These are phyloP conservation scores for Notospermus geniculatus DNA, from an alignment of 1,140 invertebrate genomes.

Conservation along the genomic window DNA sequence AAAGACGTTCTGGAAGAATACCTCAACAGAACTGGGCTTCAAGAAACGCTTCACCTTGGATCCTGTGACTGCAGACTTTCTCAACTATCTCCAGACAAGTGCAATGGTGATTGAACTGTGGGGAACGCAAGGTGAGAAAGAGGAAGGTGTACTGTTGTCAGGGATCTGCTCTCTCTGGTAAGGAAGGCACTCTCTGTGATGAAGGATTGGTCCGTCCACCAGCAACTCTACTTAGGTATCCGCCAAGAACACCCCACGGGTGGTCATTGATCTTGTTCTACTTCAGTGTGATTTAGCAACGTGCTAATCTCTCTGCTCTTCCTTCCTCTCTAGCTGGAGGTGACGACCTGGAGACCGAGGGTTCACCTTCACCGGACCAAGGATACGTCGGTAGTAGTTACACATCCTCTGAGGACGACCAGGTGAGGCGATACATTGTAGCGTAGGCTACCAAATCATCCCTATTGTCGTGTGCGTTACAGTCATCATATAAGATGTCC, in stretches of 20 bases:
- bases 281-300: no score
- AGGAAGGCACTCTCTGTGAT: not conserved
- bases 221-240: no score
- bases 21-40: slow-evolving; percentile 25
- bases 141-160: not conserved
- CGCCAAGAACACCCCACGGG: no score
- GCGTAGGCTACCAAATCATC: no score
- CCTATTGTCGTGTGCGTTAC: no score
- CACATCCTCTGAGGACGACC: not conserved
- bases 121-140: slow-evolving; percentile 37
- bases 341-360: not conserved
- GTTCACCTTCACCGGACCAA: not conserved
- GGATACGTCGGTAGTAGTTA: not conserved
- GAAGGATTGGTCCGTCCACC: no score
- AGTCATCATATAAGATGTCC: no score
- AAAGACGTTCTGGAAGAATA: slow-evolving; percentile 29
- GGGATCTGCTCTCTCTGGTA: not conserved
- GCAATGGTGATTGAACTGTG: slow-evolving; percentile 37
- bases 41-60: slow-evolving; percentile 24
- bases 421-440: not conserved
- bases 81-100: slow-evolving; percentile 28
- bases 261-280: no score
- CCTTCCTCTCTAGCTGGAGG: not conserved
- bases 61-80: slow-evolving; percentile 27
- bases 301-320: no score